Conservation (phyloP, 2,797 vertebrate genomes). For the Loris lydekkerianus region DNA sequence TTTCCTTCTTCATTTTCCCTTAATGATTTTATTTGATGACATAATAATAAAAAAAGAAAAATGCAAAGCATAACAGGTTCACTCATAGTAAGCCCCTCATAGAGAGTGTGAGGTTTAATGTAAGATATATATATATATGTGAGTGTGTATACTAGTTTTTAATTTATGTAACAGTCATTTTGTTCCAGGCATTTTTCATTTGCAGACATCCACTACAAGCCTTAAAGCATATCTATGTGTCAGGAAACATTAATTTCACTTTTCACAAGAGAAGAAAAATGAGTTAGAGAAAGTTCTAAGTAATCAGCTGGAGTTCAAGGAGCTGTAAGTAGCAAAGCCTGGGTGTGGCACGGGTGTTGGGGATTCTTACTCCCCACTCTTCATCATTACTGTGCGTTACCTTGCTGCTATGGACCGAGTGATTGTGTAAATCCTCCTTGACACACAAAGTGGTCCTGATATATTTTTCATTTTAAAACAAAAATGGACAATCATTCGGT, state of each 20-base stretch:
- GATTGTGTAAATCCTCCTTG: not conserved
- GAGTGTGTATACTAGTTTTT: not conserved
- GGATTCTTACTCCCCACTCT: not conserved
- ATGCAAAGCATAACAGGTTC: not conserved
- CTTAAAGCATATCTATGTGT: not conserved
- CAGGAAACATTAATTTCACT: not conserved
- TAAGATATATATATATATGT: not conserved
- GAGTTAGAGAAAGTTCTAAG: not conserved
- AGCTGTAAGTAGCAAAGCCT: not conserved
- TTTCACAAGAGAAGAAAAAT: conserved; percentile 8
- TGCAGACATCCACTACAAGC: not conserved
- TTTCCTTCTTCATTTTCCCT: conserved; percentile 74
- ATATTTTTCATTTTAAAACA: conserved; percentile 50
- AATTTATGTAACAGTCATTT: not conserved
- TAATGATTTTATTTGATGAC: not conserved
- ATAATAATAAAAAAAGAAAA: not conserved
- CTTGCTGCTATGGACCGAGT: rapidly evolving
- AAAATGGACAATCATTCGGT: not conserved
- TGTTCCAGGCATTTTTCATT: not conserved
- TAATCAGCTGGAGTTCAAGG: not conserved
- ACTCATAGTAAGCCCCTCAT: not conserved
- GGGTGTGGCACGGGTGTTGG: not conserved
- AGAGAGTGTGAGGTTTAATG: not conserved
- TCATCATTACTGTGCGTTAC: not conserved
- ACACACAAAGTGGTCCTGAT: not conserved